Conservation (phyloP, 30 jellyfish, hydroid and myxozoan species). For the Pseudorhiza aurosa region DNA sequence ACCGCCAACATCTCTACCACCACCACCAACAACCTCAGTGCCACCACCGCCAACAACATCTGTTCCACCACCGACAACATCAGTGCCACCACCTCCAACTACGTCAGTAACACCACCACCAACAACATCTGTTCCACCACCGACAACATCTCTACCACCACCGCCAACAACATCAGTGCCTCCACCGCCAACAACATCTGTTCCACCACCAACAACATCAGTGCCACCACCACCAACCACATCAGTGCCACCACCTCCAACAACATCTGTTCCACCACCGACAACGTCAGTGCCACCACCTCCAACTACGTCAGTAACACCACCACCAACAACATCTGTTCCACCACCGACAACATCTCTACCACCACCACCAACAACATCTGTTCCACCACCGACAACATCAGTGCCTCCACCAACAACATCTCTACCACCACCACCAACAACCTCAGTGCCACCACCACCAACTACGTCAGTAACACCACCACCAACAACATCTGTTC, state of each 20-base stretch:
- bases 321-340: conserved; percentile 7
- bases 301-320: background rate
- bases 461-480: conserved; percentile 11
- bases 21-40: background rate
- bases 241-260: background rate
- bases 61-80: background rate
- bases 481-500: conserved; percentile 9
- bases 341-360: background rate
- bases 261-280: conserved; percentile 3
- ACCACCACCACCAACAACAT: background rate
- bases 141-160: background rate
- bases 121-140: background rate
- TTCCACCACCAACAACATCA: conserved; percentile 30
- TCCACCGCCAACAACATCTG: background rate
- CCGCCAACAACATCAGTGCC: conserved; percentile 3
- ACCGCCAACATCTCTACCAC: background rate
- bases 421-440: background rate
- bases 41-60: background rate
- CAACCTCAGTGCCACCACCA: background rate
- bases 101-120: background rate
- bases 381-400: background rate
- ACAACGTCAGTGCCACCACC: background rate
- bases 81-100: background rate
- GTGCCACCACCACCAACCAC: conserved; percentile 27
- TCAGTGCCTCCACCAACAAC: background rate